Evolutionary conservation across 2,113 vertebrate genomes (phyloP).

Genomic region (Planiliza haematocheilus): DNA sequence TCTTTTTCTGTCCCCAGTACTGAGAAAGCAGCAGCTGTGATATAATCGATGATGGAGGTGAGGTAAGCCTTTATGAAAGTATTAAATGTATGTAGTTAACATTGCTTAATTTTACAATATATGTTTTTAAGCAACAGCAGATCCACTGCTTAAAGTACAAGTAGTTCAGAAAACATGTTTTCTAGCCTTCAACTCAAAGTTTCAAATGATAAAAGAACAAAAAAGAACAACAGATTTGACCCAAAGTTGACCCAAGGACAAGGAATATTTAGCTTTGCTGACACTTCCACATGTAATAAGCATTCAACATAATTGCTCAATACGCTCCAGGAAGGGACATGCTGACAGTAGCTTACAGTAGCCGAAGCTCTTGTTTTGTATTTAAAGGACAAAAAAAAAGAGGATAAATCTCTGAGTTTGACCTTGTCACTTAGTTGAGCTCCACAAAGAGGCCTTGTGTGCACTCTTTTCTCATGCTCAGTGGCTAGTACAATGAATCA

Average conservation of each 20-base stretch:
- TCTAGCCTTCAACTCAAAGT: too few relatives aligned
- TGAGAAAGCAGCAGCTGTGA: too few relatives aligned
- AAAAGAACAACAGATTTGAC: too few relatives aligned
- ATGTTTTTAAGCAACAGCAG: too few relatives aligned
- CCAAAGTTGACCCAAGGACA: neutral
- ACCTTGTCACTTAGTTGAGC: constrained; percentile 57
- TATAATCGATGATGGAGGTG: too few relatives aligned
- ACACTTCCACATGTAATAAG: neutral
- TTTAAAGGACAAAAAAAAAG: constrained; percentile 10
- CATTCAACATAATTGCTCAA: constrained; percentile 7
- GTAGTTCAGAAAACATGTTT: too few relatives aligned
- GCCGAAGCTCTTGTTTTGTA: constrained; percentile 6
- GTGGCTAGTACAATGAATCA: constrained; percentile 66
- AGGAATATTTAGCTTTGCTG: constrained; percentile 2
- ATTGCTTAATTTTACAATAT: too few relatives aligned
- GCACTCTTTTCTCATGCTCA: constrained; percentile 61
- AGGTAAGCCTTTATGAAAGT: too few relatives aligned
- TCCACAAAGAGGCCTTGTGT: constrained; percentile 68
- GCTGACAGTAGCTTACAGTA: neutral
- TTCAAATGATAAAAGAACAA: too few relatives aligned
- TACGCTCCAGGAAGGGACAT: constrained; percentile 9
- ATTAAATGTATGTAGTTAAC: too few relatives aligned
- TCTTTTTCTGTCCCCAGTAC: too few relatives aligned
- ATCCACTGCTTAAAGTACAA: too few relatives aligned
- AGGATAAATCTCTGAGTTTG: constrained; percentile 44